Base-by-base conservation (phyloP, 1,140 invertebrate species). In the Colletes gigas region DNA sequence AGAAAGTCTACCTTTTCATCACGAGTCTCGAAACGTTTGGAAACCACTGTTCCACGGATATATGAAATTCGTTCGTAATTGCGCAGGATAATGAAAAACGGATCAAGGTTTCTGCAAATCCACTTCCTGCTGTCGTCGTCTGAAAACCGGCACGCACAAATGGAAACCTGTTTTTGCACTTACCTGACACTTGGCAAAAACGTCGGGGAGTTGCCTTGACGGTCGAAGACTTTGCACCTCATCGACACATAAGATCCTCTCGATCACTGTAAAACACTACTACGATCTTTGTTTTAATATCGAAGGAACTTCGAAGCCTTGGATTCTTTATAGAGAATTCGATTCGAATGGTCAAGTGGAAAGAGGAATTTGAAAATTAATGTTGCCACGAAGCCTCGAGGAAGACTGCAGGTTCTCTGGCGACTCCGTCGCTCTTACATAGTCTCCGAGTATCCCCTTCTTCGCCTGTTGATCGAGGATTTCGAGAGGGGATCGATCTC, bases 191-290 rank as follows among this genome's bases (percentile, higher is more conserved):
- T 93, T 71, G 91, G 85, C 81, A 93, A 91, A 72, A 93, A 93
- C 81, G 91, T 92, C 68, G 92, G 91, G 70, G 88, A 91, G 68
- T 92, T 93, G 88, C 92, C 89, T 92, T 93, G 92, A 80, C 92
- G 92, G 80, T 93, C 92, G 84, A 92, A 90, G 71, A 93, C 85
- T 81, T 93, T 93, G 91, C 92, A 91, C 91, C 90, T 93, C 93
- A 93, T 93, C 71, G 93, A 92, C 92, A 93, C 92, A 93, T 93
- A 91, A 3, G 78, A 83, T 80, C 17, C 77, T 63, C 10, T 50
- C 10, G 47, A 77, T 78, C 21, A 12, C 41, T 10, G 59, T 50
- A 17, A 72, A 81, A 76, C 69, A 78, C 66, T 68, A 10, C 14
- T 3, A 47, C 52, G 50, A 54, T 60, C n/a, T 14, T n/a, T 14